These are phyloP conservation scores for Eriosoma lanigerum DNA, from an alignment of 1,140 invertebrate genomes.

Conservation along the genomic window DNA sequence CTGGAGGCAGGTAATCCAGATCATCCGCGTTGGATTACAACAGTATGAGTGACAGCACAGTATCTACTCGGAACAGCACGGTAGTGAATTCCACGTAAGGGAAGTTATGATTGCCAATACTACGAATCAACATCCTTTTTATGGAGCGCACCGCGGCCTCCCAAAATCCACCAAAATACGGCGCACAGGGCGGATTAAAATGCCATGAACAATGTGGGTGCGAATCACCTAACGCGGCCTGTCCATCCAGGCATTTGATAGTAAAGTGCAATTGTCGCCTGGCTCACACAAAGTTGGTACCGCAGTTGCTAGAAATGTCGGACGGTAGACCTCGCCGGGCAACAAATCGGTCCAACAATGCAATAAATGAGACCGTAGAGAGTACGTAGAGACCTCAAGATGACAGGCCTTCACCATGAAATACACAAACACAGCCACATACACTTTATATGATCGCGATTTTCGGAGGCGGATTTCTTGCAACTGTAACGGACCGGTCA, in stretches of 20 bases:
- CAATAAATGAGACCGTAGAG: background rate
- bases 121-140: slow-evolving; percentile 54
- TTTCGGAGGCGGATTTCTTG: no score
- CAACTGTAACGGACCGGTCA: no score
- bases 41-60: slow-evolving; percentile 52
- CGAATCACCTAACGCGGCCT: background rate
- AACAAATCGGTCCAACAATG: background rate
- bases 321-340: background rate
- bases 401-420: background rate
- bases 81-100: slow-evolving; percentile 54
- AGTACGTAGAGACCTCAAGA: background rate
- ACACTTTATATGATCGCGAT: background rate
- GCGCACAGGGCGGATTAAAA: slow-evolving; percentile 55
- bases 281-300: background rate
- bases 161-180: slow-evolving; percentile 57
- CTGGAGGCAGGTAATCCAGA: slow-evolving; percentile 53
- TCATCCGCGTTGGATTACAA: slow-evolving; percentile 51
- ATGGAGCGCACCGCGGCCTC: slow-evolving; percentile 56
- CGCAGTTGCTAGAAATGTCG: background rate
- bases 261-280: background rate
- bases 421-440: background rate
- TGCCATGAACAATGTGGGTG: slow-evolving; percentile 49
- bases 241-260: background rate
- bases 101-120: slow-evolving; percentile 52
- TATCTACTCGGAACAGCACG: slow-evolving; percentile 54